Percentiles rank a stretch among this genome's conserved stretches.
phyloP scores from a whole-genome alignment of 2,888 invertebrate species.

The Leptopilina syphax region DNA sequence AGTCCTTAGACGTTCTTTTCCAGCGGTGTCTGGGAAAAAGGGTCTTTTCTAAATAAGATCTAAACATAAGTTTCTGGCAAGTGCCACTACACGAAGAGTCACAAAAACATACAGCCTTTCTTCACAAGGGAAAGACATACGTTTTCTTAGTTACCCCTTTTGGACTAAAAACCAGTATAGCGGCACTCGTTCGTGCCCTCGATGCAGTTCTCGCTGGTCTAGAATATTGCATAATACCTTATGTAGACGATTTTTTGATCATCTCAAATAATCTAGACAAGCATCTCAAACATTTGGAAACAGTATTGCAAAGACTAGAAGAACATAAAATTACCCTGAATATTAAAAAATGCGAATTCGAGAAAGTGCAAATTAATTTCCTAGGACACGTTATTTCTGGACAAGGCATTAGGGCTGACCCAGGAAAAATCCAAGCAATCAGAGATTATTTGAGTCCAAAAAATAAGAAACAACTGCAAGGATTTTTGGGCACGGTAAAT shows the following conservation, averaged over 20 bases:
- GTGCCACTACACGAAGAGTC: too few species aligned
- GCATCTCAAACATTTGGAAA: constrained; percentile 47
- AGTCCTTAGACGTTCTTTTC: too few species aligned
- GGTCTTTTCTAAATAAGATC: too few species aligned
- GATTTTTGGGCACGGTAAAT: constrained; percentile 40
- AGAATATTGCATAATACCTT: constrained; percentile 15
- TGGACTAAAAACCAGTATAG: constrained; percentile 43
- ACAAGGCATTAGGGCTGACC: constrained; percentile 35
- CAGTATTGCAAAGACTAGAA: constrained; percentile 49
- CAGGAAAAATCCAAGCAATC: constrained; percentile 29
- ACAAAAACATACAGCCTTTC: too few species aligned
- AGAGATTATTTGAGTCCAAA: not conserved
- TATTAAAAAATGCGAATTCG: constrained; percentile 79
- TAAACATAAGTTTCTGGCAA: too few species aligned
- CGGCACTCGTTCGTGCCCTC: constrained; percentile 21
- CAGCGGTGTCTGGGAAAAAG: too few species aligned
- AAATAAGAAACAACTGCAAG: constrained; percentile 40
- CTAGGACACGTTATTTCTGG: constrained; percentile 32
- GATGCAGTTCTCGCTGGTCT: constrained; percentile 19
- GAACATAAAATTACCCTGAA: constrained; percentile 48
- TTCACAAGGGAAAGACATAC: too few species aligned
- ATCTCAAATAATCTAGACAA: constrained; percentile 9
- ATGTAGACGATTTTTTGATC: constrained; percentile 45
- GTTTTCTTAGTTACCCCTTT: too few species aligned
- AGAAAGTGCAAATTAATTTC: constrained; percentile 6